These are phyloP conservation scores for Drosophila arizonae DNA, from an alignment of 1,140 invertebrate genomes.

Conservation along the genomic window DNA sequence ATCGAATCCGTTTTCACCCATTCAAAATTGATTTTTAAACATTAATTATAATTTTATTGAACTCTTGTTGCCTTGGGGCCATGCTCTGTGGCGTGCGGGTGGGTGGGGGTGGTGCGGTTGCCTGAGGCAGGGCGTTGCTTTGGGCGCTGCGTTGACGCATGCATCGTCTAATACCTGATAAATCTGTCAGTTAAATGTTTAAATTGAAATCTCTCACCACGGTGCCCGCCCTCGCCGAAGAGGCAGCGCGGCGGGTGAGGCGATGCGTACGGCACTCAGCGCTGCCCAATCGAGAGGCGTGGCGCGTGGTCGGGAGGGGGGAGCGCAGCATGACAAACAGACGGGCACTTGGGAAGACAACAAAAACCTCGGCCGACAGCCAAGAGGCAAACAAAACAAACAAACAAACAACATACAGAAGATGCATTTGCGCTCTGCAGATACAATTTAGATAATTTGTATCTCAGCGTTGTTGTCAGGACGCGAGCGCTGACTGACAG, in stretches of 20 bases:
- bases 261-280: constrained; percentile 31
- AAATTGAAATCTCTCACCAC: constrained; percentile 81
- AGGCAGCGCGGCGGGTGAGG: constrained; percentile 31
- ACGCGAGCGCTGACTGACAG: constrained; percentile 71
- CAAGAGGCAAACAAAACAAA: constrained; percentile 31
- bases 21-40: constrained; percentile 1
- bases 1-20: neutral
- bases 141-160: constrained; percentile 59
- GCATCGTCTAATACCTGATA: constrained; percentile 81
- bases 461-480: constrained; percentile 79
- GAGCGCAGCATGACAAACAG: constrained; percentile 2
- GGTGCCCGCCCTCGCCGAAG: constrained; percentile 38
- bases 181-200: constrained; percentile 81
- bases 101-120: neutral
- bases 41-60: constrained; percentile 48
- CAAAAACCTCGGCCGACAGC: constrained; percentile 12
- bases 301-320: neutral
- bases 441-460: constrained; percentile 83
- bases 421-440: constrained; percentile 70
- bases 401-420: constrained; percentile 72
- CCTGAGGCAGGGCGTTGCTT: neutral
- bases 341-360: constrained; percentile 34
- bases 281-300: neutral
- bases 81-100: no score
- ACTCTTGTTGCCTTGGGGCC: neutral